A percentile compares a stretch with the other conserved stretches of the same genome.
Conservation (phyloP, 92 coral and sea anemone species). For the Isaurus tuberculatus region DNA sequence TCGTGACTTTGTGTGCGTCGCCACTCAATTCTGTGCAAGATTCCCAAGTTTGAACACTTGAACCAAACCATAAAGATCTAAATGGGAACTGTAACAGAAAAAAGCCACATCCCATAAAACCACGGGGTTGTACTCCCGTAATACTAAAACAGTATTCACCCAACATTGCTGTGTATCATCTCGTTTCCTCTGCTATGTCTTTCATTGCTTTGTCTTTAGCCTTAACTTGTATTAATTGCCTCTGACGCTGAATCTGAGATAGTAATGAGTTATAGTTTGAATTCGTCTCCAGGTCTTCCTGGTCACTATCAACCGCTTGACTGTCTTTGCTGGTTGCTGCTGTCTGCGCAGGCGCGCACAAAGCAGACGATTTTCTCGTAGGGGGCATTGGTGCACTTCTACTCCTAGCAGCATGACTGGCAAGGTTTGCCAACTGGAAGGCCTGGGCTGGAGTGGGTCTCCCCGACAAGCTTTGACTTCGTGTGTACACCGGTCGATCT, state of each 20-base stretch:
- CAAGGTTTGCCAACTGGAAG: conserved; percentile 82
- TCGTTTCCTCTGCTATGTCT: conserved; percentile 53
- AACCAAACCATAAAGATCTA: too few species aligned
- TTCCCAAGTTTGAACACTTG: background rate
- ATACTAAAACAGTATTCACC: background rate
- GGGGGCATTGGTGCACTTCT: conserved; percentile 96
- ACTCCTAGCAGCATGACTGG: conserved; percentile 93
- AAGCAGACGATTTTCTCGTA: conserved; percentile 83
- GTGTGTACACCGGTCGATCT: conserved; percentile 57
- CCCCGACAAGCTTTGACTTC: conserved; percentile 92
- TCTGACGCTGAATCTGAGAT: conserved; percentile 79
- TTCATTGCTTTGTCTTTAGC: conserved; percentile 43
- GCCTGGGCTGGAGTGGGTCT: conserved; percentile 86
- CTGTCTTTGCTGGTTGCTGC: conserved; percentile 47
- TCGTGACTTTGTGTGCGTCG: background rate
- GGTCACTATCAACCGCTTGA: conserved; percentile 6
- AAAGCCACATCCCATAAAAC: too few species aligned
- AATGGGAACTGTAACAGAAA: too few species aligned
- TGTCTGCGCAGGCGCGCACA: conserved; percentile 65
- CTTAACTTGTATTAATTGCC: conserved; percentile 68
- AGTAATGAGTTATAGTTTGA: conserved; percentile 63
- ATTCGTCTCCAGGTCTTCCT: conserved; percentile 13
- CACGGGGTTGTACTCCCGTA: background rate
- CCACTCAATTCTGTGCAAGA: background rate
- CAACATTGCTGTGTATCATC: conserved; percentile 2